Percentiles rank a stretch among this genome's conserved stretches.
Conservation (phyloP, 1,140 invertebrate genomes). For the Habropoda laboriosa region DNA sequence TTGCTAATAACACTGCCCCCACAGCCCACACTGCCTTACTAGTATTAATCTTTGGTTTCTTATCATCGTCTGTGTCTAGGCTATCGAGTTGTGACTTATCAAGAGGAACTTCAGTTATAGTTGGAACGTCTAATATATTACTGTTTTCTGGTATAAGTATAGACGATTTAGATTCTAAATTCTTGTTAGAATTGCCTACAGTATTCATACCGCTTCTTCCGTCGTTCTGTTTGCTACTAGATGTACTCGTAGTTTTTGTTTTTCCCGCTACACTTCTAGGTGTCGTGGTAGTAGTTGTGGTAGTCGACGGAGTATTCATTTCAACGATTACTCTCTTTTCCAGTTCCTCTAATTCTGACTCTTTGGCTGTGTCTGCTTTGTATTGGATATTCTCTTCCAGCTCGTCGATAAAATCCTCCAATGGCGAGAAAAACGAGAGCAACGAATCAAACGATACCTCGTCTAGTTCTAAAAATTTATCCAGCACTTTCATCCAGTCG, state of each 20-base stretch:
- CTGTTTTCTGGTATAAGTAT: constrained; percentile 6
- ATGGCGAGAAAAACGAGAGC: constrained; percentile 67
- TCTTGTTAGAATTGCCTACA: neutral
- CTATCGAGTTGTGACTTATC: constrained; percentile 12
- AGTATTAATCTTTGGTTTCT: constrained; percentile 66
- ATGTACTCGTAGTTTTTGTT: neutral
- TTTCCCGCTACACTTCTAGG: neutral
- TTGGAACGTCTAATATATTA: neutral
- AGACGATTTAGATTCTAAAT: constrained; percentile 28
- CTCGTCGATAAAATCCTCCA: constrained; percentile 72
- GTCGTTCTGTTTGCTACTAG: neutral
- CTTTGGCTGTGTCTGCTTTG: constrained; percentile 46
- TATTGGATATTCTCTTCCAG: constrained; percentile 53
- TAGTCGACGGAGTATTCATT: constrained; percentile 61
- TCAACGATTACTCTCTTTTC: constrained; percentile 49
- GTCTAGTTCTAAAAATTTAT: constrained; percentile 67
- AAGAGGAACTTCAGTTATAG: neutral
- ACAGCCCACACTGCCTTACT: constrained; percentile 76
- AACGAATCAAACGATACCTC: constrained; percentile 60
- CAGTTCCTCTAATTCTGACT: constrained; percentile 65
- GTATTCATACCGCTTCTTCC: neutral
- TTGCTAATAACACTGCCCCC: constrained; percentile 71
- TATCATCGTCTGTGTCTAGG: constrained; percentile 8
- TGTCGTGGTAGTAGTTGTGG: constrained; percentile 48
- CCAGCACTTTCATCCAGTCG: constrained; percentile 65